Percentiles rank a stretch among this genome's conserved stretches.
These are phyloP conservation scores for Troides aeacus DNA, from an alignment of 2,888 invertebrate genomes.

Conservation along the genomic window DNA sequence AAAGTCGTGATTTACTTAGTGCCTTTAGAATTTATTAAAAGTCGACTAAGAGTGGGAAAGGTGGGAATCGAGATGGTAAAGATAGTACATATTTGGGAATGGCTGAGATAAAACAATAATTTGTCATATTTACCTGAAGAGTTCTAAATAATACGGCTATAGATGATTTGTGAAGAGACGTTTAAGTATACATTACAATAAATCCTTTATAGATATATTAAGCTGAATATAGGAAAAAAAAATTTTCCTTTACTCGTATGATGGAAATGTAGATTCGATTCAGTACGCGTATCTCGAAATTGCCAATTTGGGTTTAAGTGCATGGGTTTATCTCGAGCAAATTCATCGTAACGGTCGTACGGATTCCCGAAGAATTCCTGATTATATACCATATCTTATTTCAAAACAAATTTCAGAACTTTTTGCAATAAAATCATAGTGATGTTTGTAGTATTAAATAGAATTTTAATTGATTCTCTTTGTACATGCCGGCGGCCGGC, in stretches of 20 bases:
- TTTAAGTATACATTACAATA: neutral
- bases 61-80: no score
- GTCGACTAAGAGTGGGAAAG: no score
- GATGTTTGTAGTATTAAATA: no score
- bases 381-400: constrained; percentile 12
- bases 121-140: neutral
- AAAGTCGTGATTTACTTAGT: no score
- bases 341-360: constrained; percentile 26
- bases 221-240: constrained; percentile 5
- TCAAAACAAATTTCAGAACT: neutral
- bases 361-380: constrained; percentile 19
- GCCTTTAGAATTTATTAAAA: no score
- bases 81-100: no score
- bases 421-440: neutral
- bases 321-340: constrained; percentile 28
- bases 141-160: neutral
- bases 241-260: constrained; percentile 9
- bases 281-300: constrained; percentile 28
- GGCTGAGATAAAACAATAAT: neutral
- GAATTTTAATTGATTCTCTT: no score
- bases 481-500: no score
- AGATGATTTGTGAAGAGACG: neutral
- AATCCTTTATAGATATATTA: neutral
- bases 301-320: constrained; percentile 31
- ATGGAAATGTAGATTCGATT: constrained; percentile 29